These are phyloP conservation scores for Urocolius indicus DNA, from an alignment of 2,113 vertebrate genomes.

Conservation along the genomic window DNA sequence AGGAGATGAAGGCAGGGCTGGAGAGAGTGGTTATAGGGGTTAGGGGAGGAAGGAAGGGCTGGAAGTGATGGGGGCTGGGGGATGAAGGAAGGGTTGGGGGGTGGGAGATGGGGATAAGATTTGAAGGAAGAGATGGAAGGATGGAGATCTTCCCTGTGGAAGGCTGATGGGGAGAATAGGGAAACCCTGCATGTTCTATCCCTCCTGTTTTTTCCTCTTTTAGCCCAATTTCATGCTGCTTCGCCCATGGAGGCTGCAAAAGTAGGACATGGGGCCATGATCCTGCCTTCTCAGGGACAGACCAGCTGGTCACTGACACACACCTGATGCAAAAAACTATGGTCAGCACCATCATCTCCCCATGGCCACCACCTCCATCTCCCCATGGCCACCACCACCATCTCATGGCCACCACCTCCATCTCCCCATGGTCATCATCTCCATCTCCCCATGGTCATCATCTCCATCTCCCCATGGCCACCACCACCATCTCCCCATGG, in stretches of 20 bases:
- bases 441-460: no score
- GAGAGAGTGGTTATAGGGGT: neutral
- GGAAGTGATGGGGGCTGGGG: neutral
- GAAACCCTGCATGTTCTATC: neutral
- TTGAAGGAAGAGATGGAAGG: neutral
- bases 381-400: no score
- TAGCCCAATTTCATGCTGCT: neutral
- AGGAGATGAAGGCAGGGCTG: neutral
- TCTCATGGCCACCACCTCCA: no score
- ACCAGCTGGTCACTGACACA: rapidly evolving
- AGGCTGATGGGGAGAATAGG: neutral
- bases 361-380: no score
- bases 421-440: no score
- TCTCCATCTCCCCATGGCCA: no score
- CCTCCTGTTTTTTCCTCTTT: neutral
- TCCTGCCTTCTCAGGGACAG: neutral
- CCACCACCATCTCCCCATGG: no score
- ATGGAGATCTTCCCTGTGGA: neutral
- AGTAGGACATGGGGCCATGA: rapidly evolving
- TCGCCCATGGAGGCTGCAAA: neutral
- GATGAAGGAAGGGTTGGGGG: neutral
- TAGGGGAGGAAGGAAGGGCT: neutral
- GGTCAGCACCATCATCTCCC: no score
- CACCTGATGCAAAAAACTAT: neutral
- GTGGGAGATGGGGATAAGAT: rapidly evolving